Evolutionary conservation across 2,888 invertebrate genomes (phyloP).

Genomic region (Aproaerema taeniolella): DNA sequence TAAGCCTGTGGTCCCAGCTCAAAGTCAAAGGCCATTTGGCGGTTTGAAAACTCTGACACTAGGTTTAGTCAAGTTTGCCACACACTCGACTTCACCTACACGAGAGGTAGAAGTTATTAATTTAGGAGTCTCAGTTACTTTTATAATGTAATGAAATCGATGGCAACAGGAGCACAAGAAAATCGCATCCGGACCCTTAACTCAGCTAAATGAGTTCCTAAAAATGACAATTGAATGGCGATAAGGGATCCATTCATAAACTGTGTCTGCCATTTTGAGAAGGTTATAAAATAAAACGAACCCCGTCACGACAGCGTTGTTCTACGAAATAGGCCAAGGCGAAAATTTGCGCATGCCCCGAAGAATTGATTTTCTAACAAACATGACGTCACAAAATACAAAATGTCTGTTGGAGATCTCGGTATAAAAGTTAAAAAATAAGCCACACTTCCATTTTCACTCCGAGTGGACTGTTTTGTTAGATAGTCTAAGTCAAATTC

Average conservation of each 20-base stretch:
- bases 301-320: constrained; percentile 46
- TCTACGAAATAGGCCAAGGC: constrained; percentile 60
- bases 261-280: constrained; percentile 47
- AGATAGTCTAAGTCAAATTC: constrained; percentile 34
- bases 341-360: constrained; percentile 57
- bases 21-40: too few species aligned
- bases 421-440: constrained; percentile 58
- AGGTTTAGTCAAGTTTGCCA: too few species aligned
- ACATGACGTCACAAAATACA: constrained; percentile 69
- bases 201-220: too few species aligned
- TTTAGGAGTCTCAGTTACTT: too few species aligned
- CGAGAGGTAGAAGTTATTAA: too few species aligned
- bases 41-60: too few species aligned
- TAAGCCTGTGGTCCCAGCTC: too few species aligned
- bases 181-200: too few species aligned
- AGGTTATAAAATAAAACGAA: constrained; percentile 41
- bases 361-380: constrained; percentile 57
- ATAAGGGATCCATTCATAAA: constrained; percentile 62
- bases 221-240: constrained; percentile 62
- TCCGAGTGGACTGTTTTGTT: constrained; percentile 41
- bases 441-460: constrained; percentile 36
- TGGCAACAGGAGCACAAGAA: too few species aligned
- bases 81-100: too few species aligned
- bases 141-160: too few species aligned
- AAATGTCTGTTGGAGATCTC: constrained; percentile 49